A percentile compares a stretch with the other conserved stretches of the same genome.
phyloP scores from a whole-genome alignment of 2,888 invertebrate genomes.

The Eustalomyia histrio region DNA sequence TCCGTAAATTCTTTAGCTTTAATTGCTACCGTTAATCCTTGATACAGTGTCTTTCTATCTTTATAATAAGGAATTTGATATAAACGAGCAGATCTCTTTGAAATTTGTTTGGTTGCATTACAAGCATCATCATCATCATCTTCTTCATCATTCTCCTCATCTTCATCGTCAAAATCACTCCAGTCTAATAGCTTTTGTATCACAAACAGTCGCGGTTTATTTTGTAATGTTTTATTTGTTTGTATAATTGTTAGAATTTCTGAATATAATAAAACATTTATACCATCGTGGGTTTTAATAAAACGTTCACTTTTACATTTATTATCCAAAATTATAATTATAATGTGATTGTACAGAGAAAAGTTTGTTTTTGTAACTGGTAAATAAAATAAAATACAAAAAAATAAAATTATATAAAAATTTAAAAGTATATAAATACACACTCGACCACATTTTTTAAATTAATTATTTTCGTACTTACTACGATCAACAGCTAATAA shows the following conservation, averaged over 20 bases:
- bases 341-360: slow-evolving; percentile 49
- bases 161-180: slow-evolving; percentile 18
- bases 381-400: slow-evolving; percentile 11
- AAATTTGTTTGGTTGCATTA: background rate
- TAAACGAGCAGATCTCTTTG: background rate
- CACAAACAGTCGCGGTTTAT: slow-evolving; percentile 43
- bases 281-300: slow-evolving; percentile 43
- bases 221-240: slow-evolving; percentile 38
- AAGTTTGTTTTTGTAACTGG: slow-evolving; percentile 47
- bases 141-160: background rate
- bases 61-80: background rate
- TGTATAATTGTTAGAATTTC: slow-evolving; percentile 50
- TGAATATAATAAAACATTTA: slow-evolving; percentile 36
- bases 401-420: too few relatives aligned
- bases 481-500: slow-evolving; percentile 11
- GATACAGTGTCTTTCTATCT: background rate
- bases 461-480: slow-evolving; percentile 33
- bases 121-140: too few relatives aligned
- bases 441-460: background rate
- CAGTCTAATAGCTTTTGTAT: slow-evolving; percentile 56
- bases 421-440: too few relatives aligned
- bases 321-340: slow-evolving; percentile 57
- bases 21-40: slow-evolving; percentile 22
- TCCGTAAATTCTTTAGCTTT: slow-evolving; percentile 22
- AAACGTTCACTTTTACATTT: slow-evolving; percentile 26